Base-by-base conservation (phyloP, 2,797 vertebrate genomes). In the Danio tinwini region DNA sequence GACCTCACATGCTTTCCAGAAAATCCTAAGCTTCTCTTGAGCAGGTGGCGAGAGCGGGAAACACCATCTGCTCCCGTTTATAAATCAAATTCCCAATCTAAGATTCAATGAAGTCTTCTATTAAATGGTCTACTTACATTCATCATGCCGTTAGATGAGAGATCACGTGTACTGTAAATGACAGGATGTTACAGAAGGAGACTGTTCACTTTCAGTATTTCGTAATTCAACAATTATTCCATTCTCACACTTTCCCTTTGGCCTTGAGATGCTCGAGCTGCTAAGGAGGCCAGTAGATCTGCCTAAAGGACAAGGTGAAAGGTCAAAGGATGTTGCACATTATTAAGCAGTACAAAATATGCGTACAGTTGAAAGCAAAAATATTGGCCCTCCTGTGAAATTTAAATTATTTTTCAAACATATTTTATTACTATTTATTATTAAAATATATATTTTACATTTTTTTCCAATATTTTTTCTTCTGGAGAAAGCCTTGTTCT, bases 61-160 rank as follows among this genome's bases (percentile, higher is more conserved):
- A 74, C 53, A 63, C 81, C 74, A 80, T 82, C 76, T 82, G 81
- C 45, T 80, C 68, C 58, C 19, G 52, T 63, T 61, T 74, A 67
- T 62, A 73, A 72, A 63, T 80, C 63, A 63, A 13, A 47, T 52
- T 53, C 64, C 58, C 14, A 29, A 29, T 9, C 17, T 58, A 12
- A 17, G 14, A 65, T 73, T 73, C 42, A 21, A 16, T 65, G 5
- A 64, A 17, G 49, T 47, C 19, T 45, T 7, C 29, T 5, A 65
- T 73, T 42, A 73, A 55, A 65, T 29, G 19, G 39, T 52, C 19
- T 13, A 11, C 53, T 47, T 13, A n/a, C 70, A 58, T 61, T 52
- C 59, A 52, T 45, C 44, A 74, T 44, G 29, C 6, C 1, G 19
- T 68, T 56, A 49, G 37, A 37, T 58, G 50, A 71, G 63, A 55